These are phyloP conservation scores for Gymnocypris eckloni DNA, from an alignment of 2,797 vertebrate species.

Conservation along the genomic window DNA sequence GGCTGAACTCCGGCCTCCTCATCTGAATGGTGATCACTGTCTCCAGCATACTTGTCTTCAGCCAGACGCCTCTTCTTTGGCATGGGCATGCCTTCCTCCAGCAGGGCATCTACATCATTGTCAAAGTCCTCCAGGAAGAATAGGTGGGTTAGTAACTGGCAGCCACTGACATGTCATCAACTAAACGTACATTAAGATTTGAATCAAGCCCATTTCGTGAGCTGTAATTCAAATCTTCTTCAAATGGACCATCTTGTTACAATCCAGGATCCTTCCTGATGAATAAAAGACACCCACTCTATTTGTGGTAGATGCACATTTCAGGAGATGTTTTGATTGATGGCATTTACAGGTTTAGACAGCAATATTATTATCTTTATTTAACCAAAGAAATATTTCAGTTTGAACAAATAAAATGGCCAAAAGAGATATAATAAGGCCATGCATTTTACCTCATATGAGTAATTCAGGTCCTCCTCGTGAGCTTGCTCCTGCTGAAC, in stretches of 20 bases:
- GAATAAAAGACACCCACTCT: conserved; percentile 1
- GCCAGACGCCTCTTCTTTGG: conserved; percentile 92
- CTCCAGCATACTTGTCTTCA: conserved; percentile 87
- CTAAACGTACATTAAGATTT: not conserved
- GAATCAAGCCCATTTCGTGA: conserved; percentile 34
- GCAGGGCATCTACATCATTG: conserved; percentile 96
- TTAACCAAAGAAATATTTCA: not conserved
- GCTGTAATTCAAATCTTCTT: conserved; percentile 36
- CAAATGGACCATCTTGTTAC: conserved; percentile 27
- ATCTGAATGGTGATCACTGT: conserved; percentile 95
- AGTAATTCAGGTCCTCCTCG: conserved; percentile 88
- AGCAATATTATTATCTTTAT: not conserved
- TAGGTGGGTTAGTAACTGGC: conserved; percentile 64
- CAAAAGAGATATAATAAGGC: not conserved
- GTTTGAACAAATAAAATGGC: not conserved
- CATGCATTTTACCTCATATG: conserved; percentile 89
- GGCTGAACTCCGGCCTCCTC: conserved; percentile 95
- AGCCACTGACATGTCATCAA: conserved; percentile 41
- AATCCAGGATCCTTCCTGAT: conserved; percentile 18
- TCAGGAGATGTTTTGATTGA: not conserved
- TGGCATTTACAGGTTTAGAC: not conserved
- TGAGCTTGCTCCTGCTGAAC: conserved; percentile 91
- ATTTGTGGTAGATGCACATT: conserved; percentile 3
- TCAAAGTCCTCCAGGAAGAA: conserved; percentile 96
- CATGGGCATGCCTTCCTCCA: conserved; percentile 95